Evolutionary conservation across 2,888 invertebrate species (phyloP).

Genomic region (Hyppa rectilinea): DNA sequence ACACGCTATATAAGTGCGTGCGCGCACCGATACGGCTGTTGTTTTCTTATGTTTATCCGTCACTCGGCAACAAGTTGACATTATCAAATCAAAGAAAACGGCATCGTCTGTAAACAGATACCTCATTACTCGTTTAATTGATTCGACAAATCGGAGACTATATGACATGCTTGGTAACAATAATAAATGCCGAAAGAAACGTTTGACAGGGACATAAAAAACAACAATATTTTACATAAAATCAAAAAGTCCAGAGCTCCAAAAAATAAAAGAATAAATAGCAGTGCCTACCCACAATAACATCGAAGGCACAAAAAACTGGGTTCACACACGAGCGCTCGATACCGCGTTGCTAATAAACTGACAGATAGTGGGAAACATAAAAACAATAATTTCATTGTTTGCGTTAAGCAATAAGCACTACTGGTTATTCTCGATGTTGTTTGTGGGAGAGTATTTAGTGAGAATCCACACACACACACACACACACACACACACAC

Average conservation of each 20-base stretch:
- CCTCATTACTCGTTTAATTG: constrained; percentile 10
- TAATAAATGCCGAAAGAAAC: background rate
- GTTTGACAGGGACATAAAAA: background rate
- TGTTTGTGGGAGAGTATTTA: constrained; percentile 14
- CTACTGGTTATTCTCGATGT: constrained; percentile 70
- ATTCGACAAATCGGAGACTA: background rate
- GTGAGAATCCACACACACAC: constrained; percentile 23
- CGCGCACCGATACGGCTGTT: no score
- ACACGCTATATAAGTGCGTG: no score
- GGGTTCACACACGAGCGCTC: constrained; percentile 37
- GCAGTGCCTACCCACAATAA: constrained; percentile 60
- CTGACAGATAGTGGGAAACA: constrained; percentile 70
- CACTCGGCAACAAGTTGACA: background rate
- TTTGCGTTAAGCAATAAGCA: constrained; percentile 63
- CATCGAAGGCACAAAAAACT: constrained; percentile 41
- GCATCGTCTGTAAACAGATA: background rate
- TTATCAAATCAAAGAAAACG: background rate
- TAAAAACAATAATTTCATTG: constrained; percentile 74
- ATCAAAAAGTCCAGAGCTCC: constrained; percentile 72
- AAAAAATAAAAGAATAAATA: constrained; percentile 70
- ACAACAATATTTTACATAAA: background rate
- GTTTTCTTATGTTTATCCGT: background rate
- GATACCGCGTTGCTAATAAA: constrained; percentile 31
- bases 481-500: background rate
- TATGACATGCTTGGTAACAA: constrained; percentile 11